Evolutionary conservation across 1,140 invertebrate genomes (phyloP).

Genomic region (Cephus cinctus): DNA sequence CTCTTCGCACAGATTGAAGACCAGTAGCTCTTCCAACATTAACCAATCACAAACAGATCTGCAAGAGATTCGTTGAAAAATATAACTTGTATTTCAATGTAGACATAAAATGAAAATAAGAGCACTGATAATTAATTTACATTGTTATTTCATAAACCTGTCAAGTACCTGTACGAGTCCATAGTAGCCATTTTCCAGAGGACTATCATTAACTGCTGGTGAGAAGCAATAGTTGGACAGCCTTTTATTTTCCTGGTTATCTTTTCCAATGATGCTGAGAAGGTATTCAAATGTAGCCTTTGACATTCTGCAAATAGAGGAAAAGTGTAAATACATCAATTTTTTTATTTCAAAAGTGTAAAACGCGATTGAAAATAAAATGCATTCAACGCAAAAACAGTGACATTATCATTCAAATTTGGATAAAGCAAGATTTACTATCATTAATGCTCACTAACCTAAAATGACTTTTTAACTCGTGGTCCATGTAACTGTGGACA

Average conservation of each 20-base stretch:
- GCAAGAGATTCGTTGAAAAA: conserved; percentile 7
- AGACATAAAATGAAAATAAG: neutral
- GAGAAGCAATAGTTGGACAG: conserved; percentile 8
- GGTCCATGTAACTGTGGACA: neutral
- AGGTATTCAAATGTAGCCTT: conserved; percentile 10
- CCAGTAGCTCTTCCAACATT: conserved; percentile 22
- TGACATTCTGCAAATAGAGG: conserved; percentile 11
- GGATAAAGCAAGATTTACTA: no score
- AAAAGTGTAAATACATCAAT: no score
- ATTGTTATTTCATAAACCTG: no score
- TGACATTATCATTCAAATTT: neutral
- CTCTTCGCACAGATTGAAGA: conserved; percentile 12
- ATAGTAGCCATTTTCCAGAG: conserved; percentile 12
- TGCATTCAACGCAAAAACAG: no score
- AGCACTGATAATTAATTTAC: no score
- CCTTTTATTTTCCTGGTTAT: conserved; percentile 5
- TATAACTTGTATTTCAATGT: neutral
- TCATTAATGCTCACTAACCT: no score
- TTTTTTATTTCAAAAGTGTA: no score
- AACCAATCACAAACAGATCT: conserved; percentile 22
- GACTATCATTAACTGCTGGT: conserved; percentile 9
- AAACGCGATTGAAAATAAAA: no score
- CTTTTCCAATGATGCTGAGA: neutral
- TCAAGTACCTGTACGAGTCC: conserved; percentile 11
- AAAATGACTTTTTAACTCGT: conserved; percentile 14